Evolutionary conservation across 1,140 invertebrate genomes (phyloP), one percentile per base, ranked within the genome.

Genomic region (Drosophila obscura): DNA sequence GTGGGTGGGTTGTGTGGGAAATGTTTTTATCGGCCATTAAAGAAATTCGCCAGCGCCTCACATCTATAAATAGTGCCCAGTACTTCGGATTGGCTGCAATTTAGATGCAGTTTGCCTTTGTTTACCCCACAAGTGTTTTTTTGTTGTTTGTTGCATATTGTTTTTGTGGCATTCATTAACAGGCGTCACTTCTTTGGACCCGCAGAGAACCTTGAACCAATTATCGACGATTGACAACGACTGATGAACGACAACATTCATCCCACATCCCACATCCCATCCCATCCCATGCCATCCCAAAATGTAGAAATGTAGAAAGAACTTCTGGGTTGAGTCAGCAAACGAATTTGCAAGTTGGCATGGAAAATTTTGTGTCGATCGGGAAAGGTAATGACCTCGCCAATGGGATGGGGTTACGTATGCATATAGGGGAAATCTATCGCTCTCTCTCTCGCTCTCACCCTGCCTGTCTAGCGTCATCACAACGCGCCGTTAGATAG

Each of bases 61-160:
- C 13, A 64, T 63, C 63, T 68, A 68, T 31, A 68, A 67, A 67
- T 68, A 68, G 66, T 31, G 22, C 28, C 19, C 22, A 62, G 63
- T 61, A 66, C 26, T 66, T 19, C 61, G 19, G 24, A 44, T 58
- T 58, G 16, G 39, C 51, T 39, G 31, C 19, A 28, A 59, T 22
- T 45, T 61, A 35, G 13, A 9, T 45, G 35, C 48, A 62, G 44
- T 65, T 59, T 26, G 26, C 13, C n/a, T 57, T 41, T 19, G 35
- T 39, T 39, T 39, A 39, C 11, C 8, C 22, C 16, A 5, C 22
- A 9, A 11, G 22, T 50, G 8, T 13, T 50, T 57, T 16, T 28
- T 39, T 28, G 26, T 28, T 39, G 1, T 39, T 35, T 39, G 8
- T 39, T 39, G 35, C 31, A 31, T 31, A 8, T 31, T 39, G 35